These are phyloP conservation scores for Penaeus indicus DNA, from an alignment of 1,140 invertebrate species.

Conservation along the genomic window DNA sequence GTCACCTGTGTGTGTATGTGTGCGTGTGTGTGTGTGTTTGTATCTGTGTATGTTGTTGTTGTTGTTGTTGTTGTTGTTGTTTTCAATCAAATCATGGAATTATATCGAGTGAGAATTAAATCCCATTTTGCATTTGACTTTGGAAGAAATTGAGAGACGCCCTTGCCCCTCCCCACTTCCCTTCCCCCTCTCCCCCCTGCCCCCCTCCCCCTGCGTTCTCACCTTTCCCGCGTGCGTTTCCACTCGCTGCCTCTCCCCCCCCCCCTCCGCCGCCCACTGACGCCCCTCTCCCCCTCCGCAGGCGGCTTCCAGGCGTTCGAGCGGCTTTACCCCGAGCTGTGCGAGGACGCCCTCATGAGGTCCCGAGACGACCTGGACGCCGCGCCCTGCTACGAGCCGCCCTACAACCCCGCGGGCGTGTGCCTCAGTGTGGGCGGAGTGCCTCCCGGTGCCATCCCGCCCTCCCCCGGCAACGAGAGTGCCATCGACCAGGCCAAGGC, in stretches of 20 bases:
- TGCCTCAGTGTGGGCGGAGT: conserved; percentile 19
- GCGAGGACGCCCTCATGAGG: conserved; percentile 66
- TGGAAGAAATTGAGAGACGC: no score
- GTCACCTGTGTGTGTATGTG: no score
- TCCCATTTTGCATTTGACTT: no score
- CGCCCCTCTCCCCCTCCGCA: conserved; percentile 65
- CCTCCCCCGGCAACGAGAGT: conserved; percentile 66
- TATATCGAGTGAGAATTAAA: no score
- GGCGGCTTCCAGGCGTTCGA: conserved; percentile 72
- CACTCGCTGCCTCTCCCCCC: background rate
- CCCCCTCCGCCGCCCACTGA: background rate
- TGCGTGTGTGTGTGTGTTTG: background rate
- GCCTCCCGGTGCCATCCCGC: conserved; percentile 27
- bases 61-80: no score
- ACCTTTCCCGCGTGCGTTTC: no score
- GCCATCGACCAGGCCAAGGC: conserved; percentile 84
- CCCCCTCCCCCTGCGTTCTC: no score
- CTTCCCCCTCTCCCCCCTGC: no score
- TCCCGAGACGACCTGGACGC: conserved; percentile 53
- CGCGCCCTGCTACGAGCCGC: conserved; percentile 40
- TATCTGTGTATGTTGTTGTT: background rate
- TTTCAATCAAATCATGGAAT: no score
- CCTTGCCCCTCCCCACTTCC: no score
- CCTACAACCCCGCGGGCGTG: conserved; percentile 75
- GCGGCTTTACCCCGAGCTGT: conserved; percentile 69